Percentiles rank a stretch among this genome's conserved stretches.
These are phyloP conservation scores for Melinopterus prodromus DNA, from an alignment of 2,888 invertebrate genomes.

Conservation along the genomic window DNA sequence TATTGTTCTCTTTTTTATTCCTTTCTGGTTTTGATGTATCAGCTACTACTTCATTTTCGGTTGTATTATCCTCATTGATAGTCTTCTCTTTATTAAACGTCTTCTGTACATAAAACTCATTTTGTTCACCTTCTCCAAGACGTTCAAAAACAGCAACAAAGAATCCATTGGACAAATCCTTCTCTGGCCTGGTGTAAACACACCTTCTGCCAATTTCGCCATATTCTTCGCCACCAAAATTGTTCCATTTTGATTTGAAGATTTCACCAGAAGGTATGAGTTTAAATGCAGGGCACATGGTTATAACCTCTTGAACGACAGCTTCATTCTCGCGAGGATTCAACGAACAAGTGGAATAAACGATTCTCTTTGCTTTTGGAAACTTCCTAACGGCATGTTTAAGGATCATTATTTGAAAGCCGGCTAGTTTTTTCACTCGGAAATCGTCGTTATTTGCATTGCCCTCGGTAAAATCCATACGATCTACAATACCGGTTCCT, in stretches of 20 bases:
- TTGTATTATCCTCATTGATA: not conserved
- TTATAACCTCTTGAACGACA: constrained; percentile 79
- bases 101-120: constrained; percentile 27
- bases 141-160: constrained; percentile 92
- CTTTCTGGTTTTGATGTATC: constrained; percentile 21
- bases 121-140: constrained; percentile 59
- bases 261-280: constrained; percentile 67
- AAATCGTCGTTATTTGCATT: constrained; percentile 47
- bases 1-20: constrained; percentile 23
- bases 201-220: constrained; percentile 76
- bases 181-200: constrained; percentile 78
- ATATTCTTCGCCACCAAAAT: constrained; percentile 72
- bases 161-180: constrained; percentile 90
- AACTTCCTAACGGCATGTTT: constrained; percentile 86
- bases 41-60: not conserved
- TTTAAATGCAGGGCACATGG: constrained; percentile 67
- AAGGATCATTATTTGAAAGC: constrained; percentile 84
- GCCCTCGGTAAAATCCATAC: constrained; percentile 57
- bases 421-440: constrained; percentile 73
- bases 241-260: constrained; percentile 72
- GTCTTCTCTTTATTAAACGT: not conserved
- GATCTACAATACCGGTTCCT: constrained; percentile 77
- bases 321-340: constrained; percentile 92
- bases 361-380: constrained; percentile 83
- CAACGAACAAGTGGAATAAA: constrained; percentile 97